These are phyloP conservation scores for Onychostruthus taczanowskii DNA, from an alignment of 2,113 vertebrate species.

Conservation along the genomic window DNA sequence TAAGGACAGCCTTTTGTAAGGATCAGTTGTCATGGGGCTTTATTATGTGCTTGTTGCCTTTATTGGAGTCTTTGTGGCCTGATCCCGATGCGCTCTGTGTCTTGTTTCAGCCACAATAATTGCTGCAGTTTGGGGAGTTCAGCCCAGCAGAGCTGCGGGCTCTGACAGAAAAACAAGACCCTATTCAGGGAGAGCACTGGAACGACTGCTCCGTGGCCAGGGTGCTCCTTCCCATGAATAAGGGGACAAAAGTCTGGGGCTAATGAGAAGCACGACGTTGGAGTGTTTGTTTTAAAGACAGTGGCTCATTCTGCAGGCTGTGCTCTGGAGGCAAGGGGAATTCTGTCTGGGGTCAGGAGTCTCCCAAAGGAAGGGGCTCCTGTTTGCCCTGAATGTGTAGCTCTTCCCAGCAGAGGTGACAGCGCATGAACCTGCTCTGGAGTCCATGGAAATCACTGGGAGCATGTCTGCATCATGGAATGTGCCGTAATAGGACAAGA, in stretches of 20 bases:
- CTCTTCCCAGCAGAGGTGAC: background rate
- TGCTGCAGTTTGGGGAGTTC: background rate
- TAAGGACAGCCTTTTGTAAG: background rate
- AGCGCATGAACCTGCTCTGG: background rate
- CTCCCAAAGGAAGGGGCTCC: background rate
- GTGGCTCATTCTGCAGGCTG: background rate
- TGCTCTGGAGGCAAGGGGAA: background rate
- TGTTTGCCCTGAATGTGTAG: background rate
- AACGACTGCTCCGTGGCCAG: background rate
- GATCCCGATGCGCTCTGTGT: background rate
- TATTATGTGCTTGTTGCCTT: slow-evolving; percentile 26
- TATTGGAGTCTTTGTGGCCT: background rate
- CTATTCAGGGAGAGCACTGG: background rate
- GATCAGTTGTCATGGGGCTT: background rate
- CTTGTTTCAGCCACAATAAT: background rate
- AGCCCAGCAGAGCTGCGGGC: background rate
- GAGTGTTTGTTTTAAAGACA: slow-evolving; percentile 52
- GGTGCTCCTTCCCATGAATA: slow-evolving; percentile 37
- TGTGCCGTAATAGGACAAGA: background rate
- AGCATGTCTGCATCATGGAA: background rate
- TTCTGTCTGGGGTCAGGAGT: background rate
- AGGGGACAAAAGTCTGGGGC: slow-evolving; percentile 15
- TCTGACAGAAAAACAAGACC: background rate
- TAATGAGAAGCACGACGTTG: background rate
- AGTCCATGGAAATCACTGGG: background rate